These are phyloP conservation scores for Listrodromus nycthemerus DNA, from an alignment of 2,888 invertebrate species.

Conservation along the genomic window DNA sequence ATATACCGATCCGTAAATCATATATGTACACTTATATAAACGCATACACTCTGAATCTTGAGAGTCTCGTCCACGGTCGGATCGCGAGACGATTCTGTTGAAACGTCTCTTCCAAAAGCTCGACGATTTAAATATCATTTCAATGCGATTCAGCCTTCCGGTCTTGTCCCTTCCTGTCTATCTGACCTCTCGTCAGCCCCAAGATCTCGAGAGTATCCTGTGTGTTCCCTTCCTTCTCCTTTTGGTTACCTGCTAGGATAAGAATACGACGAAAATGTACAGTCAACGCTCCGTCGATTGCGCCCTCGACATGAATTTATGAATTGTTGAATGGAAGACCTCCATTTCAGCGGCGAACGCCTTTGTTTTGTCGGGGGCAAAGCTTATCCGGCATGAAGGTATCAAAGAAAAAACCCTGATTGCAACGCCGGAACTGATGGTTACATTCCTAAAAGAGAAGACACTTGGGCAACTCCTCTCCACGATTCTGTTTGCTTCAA, in stretches of 20 bases:
- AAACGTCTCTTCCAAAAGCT: conserved; percentile 57
- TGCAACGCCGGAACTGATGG: not conserved
- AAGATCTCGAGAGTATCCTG: conserved; percentile 7
- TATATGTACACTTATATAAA: conserved; percentile 1
- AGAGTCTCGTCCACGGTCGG: not conserved
- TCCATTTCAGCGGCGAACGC: conserved; percentile 7
- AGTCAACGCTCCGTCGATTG: not conserved
- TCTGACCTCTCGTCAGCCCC: conserved; percentile 32
- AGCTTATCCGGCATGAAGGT: not conserved
- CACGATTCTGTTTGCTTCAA: not conserved
- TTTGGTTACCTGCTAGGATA: not conserved
- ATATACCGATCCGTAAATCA: conserved; percentile 14
- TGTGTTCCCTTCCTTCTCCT: not conserved
- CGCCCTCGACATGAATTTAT: conserved; percentile 66
- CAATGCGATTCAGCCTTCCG: conserved; percentile 54
- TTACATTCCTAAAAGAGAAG: not conserved
- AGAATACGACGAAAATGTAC: conserved; percentile 1
- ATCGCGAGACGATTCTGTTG: conserved; percentile 1
- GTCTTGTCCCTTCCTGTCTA: conserved; percentile 9
- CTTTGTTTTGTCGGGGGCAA: conserved; percentile 44
- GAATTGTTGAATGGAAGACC: conserved; percentile 55
- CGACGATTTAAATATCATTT: conserved; percentile 68
- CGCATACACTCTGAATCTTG: conserved; percentile 1
- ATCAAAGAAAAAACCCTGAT: not conserved
- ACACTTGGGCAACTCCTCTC: not conserved